phyloP scores from a whole-genome alignment of 2,888 invertebrate genomes.

The Synanthedon vespiformis region DNA sequence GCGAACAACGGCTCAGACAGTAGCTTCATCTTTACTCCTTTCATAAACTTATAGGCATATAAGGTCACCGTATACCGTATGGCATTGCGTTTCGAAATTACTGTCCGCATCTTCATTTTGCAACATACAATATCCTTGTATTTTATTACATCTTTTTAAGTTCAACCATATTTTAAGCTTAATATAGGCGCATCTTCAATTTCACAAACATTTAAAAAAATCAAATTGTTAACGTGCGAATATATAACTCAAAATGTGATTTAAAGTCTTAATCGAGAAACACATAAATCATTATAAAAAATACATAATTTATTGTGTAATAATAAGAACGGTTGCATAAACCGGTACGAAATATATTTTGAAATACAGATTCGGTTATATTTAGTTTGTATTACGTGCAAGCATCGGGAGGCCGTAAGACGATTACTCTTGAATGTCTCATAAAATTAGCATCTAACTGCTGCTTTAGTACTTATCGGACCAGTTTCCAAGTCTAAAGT shows the following conservation, averaged over 20 bases:
- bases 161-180: background rate
- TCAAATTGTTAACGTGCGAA: conserved; percentile 15
- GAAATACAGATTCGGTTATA: conserved; percentile 15
- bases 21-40: conserved; percentile 27
- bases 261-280: background rate
- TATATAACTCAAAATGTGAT: conserved; percentile 6
- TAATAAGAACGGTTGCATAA: background rate
- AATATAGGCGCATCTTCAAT: background rate
- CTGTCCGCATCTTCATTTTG: conserved; percentile 25
- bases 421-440: conserved; percentile 48
- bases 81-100: conserved; percentile 24
- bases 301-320: background rate
- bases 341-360: background rate
- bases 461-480: conserved; percentile 44
- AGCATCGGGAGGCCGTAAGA: conserved; percentile 34
- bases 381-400: conserved; percentile 20
- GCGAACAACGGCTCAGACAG: conserved; percentile 25
- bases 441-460: conserved; percentile 63
- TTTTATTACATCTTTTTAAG: conserved; percentile 8
- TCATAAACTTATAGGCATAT: conserved; percentile 9
- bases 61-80: conserved; percentile 26
- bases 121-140: conserved; percentile 14
- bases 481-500: conserved; percentile 30
- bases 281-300: background rate
- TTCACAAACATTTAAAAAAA: conserved; percentile 22